Conservation (phyloP, 1,140 invertebrate genomes). For the Papilio aristodemus region DNA sequence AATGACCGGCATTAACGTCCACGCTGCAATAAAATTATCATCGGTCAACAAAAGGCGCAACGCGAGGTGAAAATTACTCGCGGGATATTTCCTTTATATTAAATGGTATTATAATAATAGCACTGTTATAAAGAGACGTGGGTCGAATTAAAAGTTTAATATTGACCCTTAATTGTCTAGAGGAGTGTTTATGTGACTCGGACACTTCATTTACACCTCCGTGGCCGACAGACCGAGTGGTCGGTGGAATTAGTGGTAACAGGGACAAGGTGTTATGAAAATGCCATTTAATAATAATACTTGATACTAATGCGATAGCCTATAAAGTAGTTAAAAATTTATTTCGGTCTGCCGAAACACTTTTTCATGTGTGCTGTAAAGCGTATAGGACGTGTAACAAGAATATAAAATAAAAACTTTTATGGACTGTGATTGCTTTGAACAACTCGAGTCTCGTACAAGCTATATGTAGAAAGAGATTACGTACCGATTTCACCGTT, state of each 20-base stretch:
- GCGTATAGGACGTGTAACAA: too few species aligned
- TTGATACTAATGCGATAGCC: not conserved
- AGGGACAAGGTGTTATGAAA: not conserved
- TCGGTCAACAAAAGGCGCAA: slow-evolving; percentile 6
- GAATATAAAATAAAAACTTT: too few species aligned
- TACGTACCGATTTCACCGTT: too few species aligned
- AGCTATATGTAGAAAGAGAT: too few species aligned
- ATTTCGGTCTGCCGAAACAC: too few species aligned
- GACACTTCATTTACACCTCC: slow-evolving; percentile 22
- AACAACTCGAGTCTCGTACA: too few species aligned
- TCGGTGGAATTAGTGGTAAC: slow-evolving; percentile 18
- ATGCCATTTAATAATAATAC: not conserved
- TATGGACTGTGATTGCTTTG: too few species aligned
- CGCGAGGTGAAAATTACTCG: slow-evolving; percentile 8
- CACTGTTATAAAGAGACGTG: not conserved
- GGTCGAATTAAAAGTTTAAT: slow-evolving; percentile 19
- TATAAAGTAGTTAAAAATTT: too few species aligned
- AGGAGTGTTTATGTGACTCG: slow-evolving; percentile 5
- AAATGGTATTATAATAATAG: slow-evolving; percentile 25
- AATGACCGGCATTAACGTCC: slow-evolving; percentile 2
- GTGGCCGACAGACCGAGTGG: slow-evolving; percentile 5
- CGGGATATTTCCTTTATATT: slow-evolving; percentile 11
- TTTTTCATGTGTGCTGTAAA: too few species aligned
- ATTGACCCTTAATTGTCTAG: slow-evolving; percentile 2
- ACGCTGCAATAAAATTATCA: slow-evolving; percentile 29